Evolutionary conservation across 2,888 invertebrate genomes (phyloP).

Genomic region (Rhogogaster chlorosoma): DNA sequence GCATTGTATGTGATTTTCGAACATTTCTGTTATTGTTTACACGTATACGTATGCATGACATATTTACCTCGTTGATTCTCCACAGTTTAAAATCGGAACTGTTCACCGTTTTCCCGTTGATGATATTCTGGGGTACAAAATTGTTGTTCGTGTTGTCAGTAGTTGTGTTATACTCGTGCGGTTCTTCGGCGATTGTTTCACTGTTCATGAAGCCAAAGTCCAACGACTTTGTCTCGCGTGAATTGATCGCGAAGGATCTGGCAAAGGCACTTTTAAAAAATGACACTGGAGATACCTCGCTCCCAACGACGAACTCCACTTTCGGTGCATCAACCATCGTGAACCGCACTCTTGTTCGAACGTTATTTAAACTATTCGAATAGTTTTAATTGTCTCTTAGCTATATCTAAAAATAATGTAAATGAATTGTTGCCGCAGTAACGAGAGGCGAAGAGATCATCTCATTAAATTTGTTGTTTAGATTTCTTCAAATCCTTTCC

Average conservation of each 20-base stretch:
- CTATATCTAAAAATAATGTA: conserved; percentile 3
- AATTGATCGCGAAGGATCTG: conserved; percentile 78
- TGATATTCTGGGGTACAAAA: conserved; percentile 64
- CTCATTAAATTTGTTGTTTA: neutral
- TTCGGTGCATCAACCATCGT: conserved; percentile 65
- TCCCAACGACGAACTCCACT: conserved; percentile 72
- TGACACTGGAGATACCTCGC: conserved; percentile 75
- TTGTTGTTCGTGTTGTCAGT: conserved; percentile 61
- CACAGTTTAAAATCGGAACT: conserved; percentile 51
- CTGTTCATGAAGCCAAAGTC: conserved; percentile 72
- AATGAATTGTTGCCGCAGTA: neutral
- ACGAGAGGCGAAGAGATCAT: conserved; percentile 6
- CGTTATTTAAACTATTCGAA: neutral
- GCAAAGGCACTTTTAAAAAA: conserved; percentile 81
- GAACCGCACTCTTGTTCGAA: neutral
- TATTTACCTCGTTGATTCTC: conserved; percentile 55
- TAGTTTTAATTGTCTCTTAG: neutral
- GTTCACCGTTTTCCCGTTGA: conserved; percentile 54
- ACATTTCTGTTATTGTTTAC: neutral
- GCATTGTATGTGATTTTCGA: neutral
- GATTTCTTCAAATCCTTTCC: neutral
- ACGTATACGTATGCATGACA: neutral
- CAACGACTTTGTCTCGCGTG: conserved; percentile 75
- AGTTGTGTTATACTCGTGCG: conserved; percentile 53
- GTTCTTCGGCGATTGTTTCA: conserved; percentile 60